Conservation (phyloP, 2,888 invertebrate genomes). For the Mesorhabditis spiculigera region DNA sequence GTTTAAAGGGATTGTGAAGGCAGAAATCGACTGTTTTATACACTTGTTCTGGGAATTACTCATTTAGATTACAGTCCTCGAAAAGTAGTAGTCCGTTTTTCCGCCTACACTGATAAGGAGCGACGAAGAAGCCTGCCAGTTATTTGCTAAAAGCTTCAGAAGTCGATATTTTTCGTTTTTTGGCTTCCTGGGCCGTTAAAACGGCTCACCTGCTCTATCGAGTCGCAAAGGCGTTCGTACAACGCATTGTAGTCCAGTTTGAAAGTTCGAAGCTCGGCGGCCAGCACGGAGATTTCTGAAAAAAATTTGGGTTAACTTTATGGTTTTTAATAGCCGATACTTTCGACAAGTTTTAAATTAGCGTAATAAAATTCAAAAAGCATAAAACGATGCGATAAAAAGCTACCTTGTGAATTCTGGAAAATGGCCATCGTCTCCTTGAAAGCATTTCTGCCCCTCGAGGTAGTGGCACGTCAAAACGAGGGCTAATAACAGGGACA, state of each 20-base stretch:
- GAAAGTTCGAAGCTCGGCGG: constrained; percentile 56
- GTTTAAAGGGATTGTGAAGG: too few species aligned
- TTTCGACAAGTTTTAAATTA: neutral
- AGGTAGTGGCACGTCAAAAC: constrained; percentile 69
- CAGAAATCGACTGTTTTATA: too few species aligned
- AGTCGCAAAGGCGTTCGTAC: constrained; percentile 31
- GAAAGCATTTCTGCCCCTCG: constrained; percentile 72
- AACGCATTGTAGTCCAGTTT: constrained; percentile 54
- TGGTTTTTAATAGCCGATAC: constrained; percentile 6
- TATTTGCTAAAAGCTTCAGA: too few species aligned
- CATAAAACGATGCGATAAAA: neutral
- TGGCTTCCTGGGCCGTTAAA: neutral
- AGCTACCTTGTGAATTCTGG: constrained; percentile 73
- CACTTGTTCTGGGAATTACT: too few species aligned
- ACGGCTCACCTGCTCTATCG: neutral
- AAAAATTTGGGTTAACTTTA: neutral
- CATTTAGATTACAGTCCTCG: constrained; percentile 1
- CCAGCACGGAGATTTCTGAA: constrained; percentile 56
- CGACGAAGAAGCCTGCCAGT: too few species aligned
- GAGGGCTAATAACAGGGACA: constrained; percentile 80
- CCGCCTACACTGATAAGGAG: too few species aligned
- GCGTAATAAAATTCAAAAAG: neutral
- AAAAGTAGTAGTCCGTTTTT: too few species aligned
- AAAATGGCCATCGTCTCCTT: constrained; percentile 79
- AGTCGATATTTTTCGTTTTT: too few species aligned